Percentiles rank a stretch among this genome's conserved stretches.
These are phyloP conservation scores for Caenorhabditis sp. DNA, from an alignment of 2,888 invertebrate species.

Conservation along the genomic window DNA sequence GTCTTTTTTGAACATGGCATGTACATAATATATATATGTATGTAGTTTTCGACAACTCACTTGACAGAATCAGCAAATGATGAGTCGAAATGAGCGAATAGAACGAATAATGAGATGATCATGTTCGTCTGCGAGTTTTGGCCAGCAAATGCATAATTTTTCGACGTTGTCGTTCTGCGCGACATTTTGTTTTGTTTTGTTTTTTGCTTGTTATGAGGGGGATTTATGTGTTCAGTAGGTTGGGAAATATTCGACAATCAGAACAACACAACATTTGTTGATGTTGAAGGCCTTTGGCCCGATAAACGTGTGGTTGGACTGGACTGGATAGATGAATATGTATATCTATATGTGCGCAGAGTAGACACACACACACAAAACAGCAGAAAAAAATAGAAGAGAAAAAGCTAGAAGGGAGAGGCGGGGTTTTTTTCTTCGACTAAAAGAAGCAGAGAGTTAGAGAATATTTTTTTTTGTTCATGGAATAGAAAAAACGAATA, in stretches of 20 bases:
- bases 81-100: conserved; percentile 26
- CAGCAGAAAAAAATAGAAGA: conserved; percentile 8
- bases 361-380: conserved; percentile 1
- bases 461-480: background rate
- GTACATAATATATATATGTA: background rate
- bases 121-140: conserved; percentile 14
- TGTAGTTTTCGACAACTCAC: conserved; percentile 5
- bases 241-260: background rate
- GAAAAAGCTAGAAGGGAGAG: background rate
- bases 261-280: background rate
- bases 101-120: conserved; percentile 29
- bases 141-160: background rate
- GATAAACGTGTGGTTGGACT: background rate
- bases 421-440: background rate
- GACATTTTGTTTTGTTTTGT: background rate
- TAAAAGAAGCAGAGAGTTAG: background rate
- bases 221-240: background rate
- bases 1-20: background rate
- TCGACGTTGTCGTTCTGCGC: background rate
- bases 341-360: background rate
- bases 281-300: background rate
- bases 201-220: background rate
- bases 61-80: conserved; percentile 21
- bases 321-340: background rate
- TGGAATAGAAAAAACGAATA: background rate